Evolutionary conservation across 64 coral and sea anemone genomes (phyloP).

Genomic region (Montipora sp.): DNA sequence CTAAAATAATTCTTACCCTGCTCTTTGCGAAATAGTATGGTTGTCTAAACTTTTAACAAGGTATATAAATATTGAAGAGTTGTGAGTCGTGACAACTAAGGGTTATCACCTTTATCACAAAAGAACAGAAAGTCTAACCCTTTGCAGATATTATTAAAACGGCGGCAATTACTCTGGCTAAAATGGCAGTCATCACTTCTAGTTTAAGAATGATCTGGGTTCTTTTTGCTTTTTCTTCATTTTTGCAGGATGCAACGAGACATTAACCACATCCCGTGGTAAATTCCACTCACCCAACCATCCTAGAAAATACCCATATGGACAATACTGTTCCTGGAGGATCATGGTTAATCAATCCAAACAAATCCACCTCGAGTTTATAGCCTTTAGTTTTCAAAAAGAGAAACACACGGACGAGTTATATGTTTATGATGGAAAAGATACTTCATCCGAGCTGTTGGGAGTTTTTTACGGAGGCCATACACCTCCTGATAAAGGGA

Average conservation of each 20-base stretch:
- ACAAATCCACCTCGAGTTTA: slow-evolving; percentile 41
- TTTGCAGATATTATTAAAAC: too few species aligned
- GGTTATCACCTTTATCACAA: too few species aligned
- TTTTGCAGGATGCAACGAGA: slow-evolving; percentile 63
- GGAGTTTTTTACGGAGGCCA: slow-evolving; percentile 52
- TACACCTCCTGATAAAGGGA: slow-evolving; percentile 32
- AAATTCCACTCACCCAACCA: slow-evolving; percentile 72
- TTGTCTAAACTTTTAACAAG: too few species aligned
- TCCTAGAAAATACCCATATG: slow-evolving; percentile 45
- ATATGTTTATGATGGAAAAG: slow-evolving; percentile 49
- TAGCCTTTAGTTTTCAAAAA: slow-evolving; percentile 45
- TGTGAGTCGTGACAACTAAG: too few species aligned
- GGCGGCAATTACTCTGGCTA: too few species aligned
- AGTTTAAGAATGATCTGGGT: background rate
- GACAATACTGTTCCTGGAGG: slow-evolving; percentile 64
- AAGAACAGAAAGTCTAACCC: too few species aligned
- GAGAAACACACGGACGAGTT: slow-evolving; percentile 51
- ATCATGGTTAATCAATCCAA: background rate
- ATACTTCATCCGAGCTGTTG: background rate
- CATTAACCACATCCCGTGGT: slow-evolving; percentile 22
- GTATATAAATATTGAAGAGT: too few species aligned
- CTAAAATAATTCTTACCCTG: too few species aligned
- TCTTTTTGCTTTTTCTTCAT: background rate
- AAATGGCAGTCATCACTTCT: too few species aligned
- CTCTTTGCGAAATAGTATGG: too few species aligned